phyloP scores from a whole-genome alignment of 2,797 vertebrate genomes.

The Borostomias antarcticus region DNA sequence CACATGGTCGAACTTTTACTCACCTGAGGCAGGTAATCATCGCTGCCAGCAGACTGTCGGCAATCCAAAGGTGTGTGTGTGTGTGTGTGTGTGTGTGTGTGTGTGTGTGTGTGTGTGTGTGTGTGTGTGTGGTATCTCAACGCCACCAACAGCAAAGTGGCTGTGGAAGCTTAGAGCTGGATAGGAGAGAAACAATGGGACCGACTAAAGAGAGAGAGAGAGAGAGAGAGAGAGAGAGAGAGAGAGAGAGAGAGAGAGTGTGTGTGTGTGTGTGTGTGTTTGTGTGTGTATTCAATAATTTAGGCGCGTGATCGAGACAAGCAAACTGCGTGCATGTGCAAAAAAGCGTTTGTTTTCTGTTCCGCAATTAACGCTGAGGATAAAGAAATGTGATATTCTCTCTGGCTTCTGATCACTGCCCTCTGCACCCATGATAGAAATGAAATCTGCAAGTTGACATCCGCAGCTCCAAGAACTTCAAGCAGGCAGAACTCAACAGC shows the following conservation, averaged over 20 bases:
- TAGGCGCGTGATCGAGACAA: too few relatives aligned
- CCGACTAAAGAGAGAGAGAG: too few relatives aligned
- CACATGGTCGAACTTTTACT: constrained; percentile 47
- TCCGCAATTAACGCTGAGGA: constrained; percentile 58
- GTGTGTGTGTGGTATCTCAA: constrained; percentile 40
- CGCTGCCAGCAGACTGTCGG: constrained; percentile 32
- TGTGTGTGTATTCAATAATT: too few relatives aligned
- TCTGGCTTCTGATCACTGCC: constrained; percentile 27
- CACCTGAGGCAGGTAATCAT: constrained; percentile 74
- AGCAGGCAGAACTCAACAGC: constrained; percentile 12
- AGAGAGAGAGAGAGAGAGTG: constrained; percentile 31
- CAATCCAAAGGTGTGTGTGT: constrained; percentile 40
- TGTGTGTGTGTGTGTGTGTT: constrained; percentile 1
- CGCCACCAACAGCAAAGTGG: constrained; percentile 55
- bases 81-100: neutral
- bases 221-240: constrained; percentile 38
- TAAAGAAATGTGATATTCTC: constrained; percentile 55
- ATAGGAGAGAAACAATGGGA: constrained; percentile 64
- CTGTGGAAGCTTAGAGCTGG: constrained; percentile 55
- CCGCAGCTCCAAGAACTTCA: constrained; percentile 15
- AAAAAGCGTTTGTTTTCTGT: constrained; percentile 47
- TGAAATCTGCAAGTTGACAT: constrained; percentile 32
- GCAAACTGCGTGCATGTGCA: constrained; percentile 37
- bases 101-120: neutral
- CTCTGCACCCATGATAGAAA: constrained; percentile 6